Conservation (phyloP, 1,140 invertebrate species). For the Zaprionus ghesquierei region DNA sequence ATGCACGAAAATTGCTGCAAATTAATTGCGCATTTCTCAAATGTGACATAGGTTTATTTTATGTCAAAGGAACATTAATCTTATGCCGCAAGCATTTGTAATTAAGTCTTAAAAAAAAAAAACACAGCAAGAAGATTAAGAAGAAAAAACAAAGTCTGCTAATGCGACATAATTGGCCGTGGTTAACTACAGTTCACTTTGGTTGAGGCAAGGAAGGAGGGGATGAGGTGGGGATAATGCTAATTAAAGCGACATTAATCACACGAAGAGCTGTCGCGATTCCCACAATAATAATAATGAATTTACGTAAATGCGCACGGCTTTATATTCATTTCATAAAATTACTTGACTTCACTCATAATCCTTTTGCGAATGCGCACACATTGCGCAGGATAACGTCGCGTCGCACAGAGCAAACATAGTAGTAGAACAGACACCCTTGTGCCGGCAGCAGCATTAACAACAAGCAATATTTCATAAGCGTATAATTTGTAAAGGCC, state of each 20-base stretch:
- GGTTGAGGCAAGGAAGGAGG: neutral
- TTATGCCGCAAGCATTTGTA: conserved; percentile 2
- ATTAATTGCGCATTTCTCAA: neutral
- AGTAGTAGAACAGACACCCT: neutral
- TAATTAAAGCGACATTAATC: conserved; percentile 59
- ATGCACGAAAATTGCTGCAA: neutral
- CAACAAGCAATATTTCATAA: conserved; percentile 53
- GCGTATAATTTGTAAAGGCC: conserved; percentile 61
- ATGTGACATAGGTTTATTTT: conserved; percentile 20
- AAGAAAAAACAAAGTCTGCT: neutral
- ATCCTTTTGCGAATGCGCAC: conserved; percentile 30
- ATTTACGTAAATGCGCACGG: conserved; percentile 21
- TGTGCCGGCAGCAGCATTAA: conserved; percentile 6
- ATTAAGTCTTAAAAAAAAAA: neutral
- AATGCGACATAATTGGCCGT: neutral
- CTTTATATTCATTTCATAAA: conserved; percentile 38
- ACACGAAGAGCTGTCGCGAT: neutral
- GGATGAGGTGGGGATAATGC: neutral
- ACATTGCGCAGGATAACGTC: conserved; percentile 24
- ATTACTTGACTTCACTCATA: conserved; percentile 43
- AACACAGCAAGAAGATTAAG: no score
- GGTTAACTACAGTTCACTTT: neutral
- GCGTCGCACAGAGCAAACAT: neutral
- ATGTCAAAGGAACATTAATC: conserved; percentile 30
- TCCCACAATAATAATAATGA: conserved; percentile 14